A percentile compares a stretch with the other conserved stretches of the same genome.
phyloP scores from a whole-genome alignment of 1,140 invertebrate species.

The Platorchestia sp. region DNA sequence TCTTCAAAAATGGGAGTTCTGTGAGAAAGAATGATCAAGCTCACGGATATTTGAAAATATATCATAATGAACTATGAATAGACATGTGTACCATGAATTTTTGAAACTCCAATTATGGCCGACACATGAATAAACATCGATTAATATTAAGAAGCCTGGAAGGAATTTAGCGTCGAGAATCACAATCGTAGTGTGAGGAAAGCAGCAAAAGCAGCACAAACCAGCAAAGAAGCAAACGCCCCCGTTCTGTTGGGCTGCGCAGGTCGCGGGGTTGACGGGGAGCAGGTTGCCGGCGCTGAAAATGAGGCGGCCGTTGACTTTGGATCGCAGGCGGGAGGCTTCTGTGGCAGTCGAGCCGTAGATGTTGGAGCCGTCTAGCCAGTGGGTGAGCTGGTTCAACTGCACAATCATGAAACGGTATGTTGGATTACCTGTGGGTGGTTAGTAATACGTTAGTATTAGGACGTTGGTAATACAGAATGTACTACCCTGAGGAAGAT shows the following conservation, averaged over 20 bases:
- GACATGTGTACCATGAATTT: no score
- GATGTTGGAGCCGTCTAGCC: conserved; percentile 73
- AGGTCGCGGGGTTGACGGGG: conserved; percentile 58
- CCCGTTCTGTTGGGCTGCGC: conserved; percentile 46
- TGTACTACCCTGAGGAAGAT: no score
- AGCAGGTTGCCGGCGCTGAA: conserved; percentile 57
- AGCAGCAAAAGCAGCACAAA: conserved; percentile 1
- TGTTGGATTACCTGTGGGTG: no score
- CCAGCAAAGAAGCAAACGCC: conserved; percentile 60
- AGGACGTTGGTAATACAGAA: no score
- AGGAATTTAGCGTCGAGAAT: neutral
- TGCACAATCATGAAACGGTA: conserved; percentile 63
- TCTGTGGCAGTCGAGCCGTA: conserved; percentile 75
- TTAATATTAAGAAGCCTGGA: neutral
- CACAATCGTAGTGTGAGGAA: neutral
- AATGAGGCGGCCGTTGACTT: conserved; percentile 69
- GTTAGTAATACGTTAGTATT: no score
- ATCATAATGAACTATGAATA: no score
- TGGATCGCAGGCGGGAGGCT: conserved; percentile 69
- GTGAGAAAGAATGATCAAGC: no score
- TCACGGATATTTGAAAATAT: no score
- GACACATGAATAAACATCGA: neutral
- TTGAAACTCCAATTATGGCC: no score
- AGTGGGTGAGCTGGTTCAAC: conserved; percentile 74
- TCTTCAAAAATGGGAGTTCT: no score